Base-by-base conservation (phyloP, 1,140 invertebrate genomes). In the Apis laboriosa region DNA sequence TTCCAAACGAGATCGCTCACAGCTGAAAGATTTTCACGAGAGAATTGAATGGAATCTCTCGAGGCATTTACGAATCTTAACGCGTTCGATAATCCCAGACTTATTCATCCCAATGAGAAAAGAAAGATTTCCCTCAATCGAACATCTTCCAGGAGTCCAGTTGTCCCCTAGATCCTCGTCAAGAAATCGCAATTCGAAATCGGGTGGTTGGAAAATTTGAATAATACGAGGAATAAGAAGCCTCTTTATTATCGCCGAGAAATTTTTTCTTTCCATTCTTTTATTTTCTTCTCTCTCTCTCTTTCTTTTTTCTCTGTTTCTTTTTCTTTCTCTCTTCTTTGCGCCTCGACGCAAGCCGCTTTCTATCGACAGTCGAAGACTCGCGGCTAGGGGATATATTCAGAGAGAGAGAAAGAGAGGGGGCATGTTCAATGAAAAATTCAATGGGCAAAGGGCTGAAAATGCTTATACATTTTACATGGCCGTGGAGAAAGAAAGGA, bases 391-490 rank as follows among this genome's bases (percentile, higher is more conserved):
- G 15, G 61, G 73, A 63, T 43, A 70, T 68, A 68, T 70, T 61
- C n/a, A 9, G 9, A 17, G 34, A 43, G 34, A 43, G 34, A 43
- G 34, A 43, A 0, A 43, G 34, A 7, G 2, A 43, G 34, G 7
- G 24, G 53, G 28, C 73, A 51, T 61, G 74, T 77, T 81, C 75
- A 77, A 77, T 77, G 55, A 63, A 60, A 76, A 61, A 82, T 82
- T 82, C 73, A 82, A 82, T 76, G 55, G 58, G 34, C 34, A 43
- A 34, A 43, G 58, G 24, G 9, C 49, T 55, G 64, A 67, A 76
- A 77, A 76, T 81, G 28, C 64, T 68, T 77, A 61, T 77, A 77
- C 61, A 77, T 77, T 82, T 82, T 82, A 68, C 73, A 81, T 66
- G 73, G 73, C 43, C 24, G 28, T 0, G 9, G 43, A 66, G 34